phyloP scores from a whole-genome alignment of 2,888 invertebrate genomes.

The Malthinus seriepunctatus region DNA sequence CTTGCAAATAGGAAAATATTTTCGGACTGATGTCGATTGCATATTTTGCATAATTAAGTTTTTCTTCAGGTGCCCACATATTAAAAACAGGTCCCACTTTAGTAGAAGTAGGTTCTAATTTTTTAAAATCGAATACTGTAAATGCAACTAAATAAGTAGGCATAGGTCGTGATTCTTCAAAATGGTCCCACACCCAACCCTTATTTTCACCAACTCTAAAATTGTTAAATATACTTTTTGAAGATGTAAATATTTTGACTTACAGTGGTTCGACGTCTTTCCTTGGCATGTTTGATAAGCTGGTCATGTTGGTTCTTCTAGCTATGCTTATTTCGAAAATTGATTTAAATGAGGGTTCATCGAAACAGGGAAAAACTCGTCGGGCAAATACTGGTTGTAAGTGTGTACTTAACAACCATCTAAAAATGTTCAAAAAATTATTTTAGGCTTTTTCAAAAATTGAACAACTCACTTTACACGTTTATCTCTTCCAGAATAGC shows the following conservation, averaged over 20 bases:
- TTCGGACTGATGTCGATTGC: conserved; percentile 58
- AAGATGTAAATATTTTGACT: conserved; percentile 41
- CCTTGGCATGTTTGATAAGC: conserved; percentile 73
- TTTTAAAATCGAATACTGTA: conserved; percentile 46
- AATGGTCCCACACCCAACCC: conserved; percentile 68
- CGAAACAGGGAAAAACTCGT: conserved; percentile 75
- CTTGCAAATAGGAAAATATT: conserved; percentile 57
- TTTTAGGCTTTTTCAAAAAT: neutral
- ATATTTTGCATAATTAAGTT: conserved; percentile 50
- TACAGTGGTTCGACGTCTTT: conserved; percentile 59
- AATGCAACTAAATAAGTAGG: conserved; percentile 76
- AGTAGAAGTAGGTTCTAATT: conserved; percentile 35
- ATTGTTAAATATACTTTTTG: conserved; percentile 15
- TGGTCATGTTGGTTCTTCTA: conserved; percentile 64
- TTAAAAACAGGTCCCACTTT: conserved; percentile 47
- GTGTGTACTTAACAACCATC: conserved; percentile 66
- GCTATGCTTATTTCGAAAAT: conserved; percentile 74
- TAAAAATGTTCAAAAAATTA: conserved; percentile 43
- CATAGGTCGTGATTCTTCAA: conserved; percentile 68
- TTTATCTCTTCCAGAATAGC: conserved; percentile 57
- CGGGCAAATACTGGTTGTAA: conserved; percentile 69
- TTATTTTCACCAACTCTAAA: conserved; percentile 50
- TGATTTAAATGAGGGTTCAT: conserved; percentile 77
- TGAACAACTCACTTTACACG: conserved; percentile 51
- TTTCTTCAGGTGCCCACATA: conserved; percentile 54